phyloP scores from a whole-genome alignment of 2,797 vertebrate species.

The Tamandua tetradactyla region DNA sequence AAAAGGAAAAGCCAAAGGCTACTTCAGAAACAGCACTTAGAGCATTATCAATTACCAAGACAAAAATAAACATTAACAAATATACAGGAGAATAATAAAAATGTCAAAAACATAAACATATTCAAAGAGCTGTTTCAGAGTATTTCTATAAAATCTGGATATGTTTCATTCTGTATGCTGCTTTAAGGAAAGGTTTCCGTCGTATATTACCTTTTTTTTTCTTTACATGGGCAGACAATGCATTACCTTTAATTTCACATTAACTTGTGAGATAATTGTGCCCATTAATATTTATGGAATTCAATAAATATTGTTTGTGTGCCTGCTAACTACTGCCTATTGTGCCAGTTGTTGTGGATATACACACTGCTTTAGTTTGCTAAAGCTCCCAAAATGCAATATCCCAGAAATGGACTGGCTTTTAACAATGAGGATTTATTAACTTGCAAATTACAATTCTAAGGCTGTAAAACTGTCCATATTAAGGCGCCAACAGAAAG shows the following conservation, averaged over 20 bases:
- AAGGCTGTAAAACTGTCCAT: too few species aligned
- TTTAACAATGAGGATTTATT: too few species aligned
- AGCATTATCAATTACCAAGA: not conserved
- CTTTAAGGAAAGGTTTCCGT: not conserved
- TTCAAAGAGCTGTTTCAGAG: not conserved
- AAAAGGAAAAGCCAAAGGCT: not conserved
- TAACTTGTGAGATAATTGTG: not conserved
- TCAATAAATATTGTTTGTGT: slow-evolving; percentile 30
- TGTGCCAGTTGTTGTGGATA: not conserved
- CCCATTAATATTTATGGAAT: not conserved
- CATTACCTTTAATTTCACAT: not conserved
- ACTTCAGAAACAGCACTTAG: not conserved
- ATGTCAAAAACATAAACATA: not conserved
- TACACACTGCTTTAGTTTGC: not conserved
- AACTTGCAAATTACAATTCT: too few species aligned
- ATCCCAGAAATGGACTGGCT: too few species aligned
- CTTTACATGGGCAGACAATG: too few species aligned
- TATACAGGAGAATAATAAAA: not conserved
- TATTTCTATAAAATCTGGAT: not conserved
- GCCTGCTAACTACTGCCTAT: not conserved
- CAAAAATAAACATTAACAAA: not conserved
- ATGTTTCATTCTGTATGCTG: not conserved
- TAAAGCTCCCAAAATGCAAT: too few species aligned
- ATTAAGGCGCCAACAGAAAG: too few species aligned
- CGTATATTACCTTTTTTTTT: too few species aligned